phyloP scores from a whole-genome alignment of 2,113 vertebrate genomes.

The Sialia sialis region DNA sequence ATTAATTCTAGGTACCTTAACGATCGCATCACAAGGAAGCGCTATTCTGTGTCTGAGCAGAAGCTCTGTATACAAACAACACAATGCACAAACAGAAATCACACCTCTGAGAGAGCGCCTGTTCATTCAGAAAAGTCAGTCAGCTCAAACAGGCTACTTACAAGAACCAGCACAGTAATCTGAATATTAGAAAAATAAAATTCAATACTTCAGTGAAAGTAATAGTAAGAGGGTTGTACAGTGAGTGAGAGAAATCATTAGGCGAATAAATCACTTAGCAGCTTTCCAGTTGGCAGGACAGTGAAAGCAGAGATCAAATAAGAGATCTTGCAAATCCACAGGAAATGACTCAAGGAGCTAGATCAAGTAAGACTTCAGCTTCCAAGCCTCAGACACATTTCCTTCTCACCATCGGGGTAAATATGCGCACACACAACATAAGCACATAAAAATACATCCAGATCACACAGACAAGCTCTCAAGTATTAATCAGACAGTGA shows the following conservation, averaged over 20 bases:
- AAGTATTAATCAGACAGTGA: background rate
- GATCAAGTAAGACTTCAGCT: background rate
- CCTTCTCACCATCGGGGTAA: background rate
- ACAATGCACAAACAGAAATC: background rate
- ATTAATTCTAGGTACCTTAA: slow-evolving; percentile 42
- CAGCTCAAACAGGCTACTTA: background rate
- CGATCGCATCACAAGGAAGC: background rate
- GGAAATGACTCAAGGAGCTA: slow-evolving; percentile 38
- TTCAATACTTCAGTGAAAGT: background rate
- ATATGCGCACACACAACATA: background rate
- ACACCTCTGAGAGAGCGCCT: slow-evolving; percentile 6
- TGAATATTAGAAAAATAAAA: background rate
- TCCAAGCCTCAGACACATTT: background rate
- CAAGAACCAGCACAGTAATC: background rate
- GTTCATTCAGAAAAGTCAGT: slow-evolving; percentile 53
- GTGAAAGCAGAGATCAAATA: slow-evolving; percentile 15
- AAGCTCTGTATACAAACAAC: slow-evolving; percentile 13
- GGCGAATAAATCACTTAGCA: background rate
- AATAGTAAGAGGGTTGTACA: background rate
- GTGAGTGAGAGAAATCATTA: background rate
- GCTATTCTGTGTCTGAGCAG: background rate
- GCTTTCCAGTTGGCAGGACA: background rate
- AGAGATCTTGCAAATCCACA: background rate
- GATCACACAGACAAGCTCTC: background rate
- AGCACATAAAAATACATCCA: background rate